Evolutionary conservation across 2,797 vertebrate genomes (phyloP).

Genomic region (Antrozous pallidus): DNA sequence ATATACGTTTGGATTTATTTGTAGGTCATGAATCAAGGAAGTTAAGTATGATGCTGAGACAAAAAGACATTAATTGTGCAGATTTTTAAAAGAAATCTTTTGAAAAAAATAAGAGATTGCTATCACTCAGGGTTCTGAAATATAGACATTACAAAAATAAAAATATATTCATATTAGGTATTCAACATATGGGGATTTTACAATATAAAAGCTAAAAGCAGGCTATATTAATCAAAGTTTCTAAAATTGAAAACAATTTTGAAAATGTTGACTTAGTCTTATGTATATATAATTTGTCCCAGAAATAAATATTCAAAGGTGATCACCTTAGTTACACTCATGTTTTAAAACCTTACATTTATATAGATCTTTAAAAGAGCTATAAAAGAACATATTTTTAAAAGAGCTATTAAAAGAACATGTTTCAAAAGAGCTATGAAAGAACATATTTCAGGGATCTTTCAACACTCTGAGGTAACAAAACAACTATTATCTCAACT

Average conservation of each 20-base stretch:
- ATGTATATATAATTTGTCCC: not conserved
- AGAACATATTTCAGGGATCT: not conserved
- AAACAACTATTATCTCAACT: not conserved
- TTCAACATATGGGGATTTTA: not conserved
- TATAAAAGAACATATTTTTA: not conserved
- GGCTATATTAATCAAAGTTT: not conserved
- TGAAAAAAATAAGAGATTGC: not conserved
- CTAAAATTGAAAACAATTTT: not conserved
- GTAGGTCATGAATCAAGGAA: not conserved
- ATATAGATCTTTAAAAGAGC: not conserved
- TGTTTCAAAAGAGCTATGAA: not conserved
- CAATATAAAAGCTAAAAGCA: not conserved
- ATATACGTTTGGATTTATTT: not conserved
- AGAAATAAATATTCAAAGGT: not conserved
- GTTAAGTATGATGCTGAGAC: not conserved
- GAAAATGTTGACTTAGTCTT: not conserved
- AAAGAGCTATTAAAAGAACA: too few species aligned
- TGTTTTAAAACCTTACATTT: not conserved
- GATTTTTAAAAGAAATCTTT: not conserved
- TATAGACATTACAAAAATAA: not conserved
- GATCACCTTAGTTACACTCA: not conserved
- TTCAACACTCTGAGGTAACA: not conserved
- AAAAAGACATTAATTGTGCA: not conserved
- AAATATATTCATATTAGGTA: not conserved
- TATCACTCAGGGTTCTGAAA: not conserved